Evolutionary conservation across 2,797 vertebrate species (phyloP).

Genomic region (Microctenopoma lineatum): DNA sequence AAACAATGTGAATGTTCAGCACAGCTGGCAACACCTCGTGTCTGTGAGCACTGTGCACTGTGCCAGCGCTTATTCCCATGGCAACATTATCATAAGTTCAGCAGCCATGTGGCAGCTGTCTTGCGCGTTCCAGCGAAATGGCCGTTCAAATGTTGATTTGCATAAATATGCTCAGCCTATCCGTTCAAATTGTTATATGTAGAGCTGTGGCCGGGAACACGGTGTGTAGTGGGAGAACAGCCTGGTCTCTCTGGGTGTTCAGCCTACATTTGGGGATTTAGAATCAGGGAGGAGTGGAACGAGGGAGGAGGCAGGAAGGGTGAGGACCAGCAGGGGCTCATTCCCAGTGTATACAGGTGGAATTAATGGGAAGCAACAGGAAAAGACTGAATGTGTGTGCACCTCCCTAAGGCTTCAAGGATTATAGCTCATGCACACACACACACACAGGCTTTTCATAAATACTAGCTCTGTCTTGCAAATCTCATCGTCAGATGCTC

Average conservation of each 20-base stretch:
- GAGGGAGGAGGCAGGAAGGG: constrained; percentile 67
- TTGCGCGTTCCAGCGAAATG: constrained; percentile 54
- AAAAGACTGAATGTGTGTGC: constrained; percentile 68
- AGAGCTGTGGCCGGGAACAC: constrained; percentile 49
- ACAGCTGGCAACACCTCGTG: constrained; percentile 61
- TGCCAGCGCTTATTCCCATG: constrained; percentile 63
- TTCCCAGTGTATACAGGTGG: constrained; percentile 80
- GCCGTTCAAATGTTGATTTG: constrained; percentile 68
- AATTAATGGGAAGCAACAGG: constrained; percentile 79
- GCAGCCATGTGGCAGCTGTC: constrained; percentile 62
- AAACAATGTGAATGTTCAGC: constrained; percentile 34
- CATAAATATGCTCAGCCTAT: constrained; percentile 60
- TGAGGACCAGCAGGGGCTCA: constrained; percentile 69
- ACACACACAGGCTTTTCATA: constrained; percentile 41
- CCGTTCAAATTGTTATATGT: constrained; percentile 54
- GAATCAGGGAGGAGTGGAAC: constrained; percentile 50
- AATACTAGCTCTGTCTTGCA: constrained; percentile 24
- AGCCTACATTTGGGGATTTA: constrained; percentile 68
- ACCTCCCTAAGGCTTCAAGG: constrained; percentile 67
- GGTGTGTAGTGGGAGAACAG: constrained; percentile 37
- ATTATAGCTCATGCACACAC: constrained; percentile 62
- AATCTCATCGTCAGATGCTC: not conserved
- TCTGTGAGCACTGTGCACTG: constrained; percentile 9
- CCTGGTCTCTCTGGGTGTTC: constrained; percentile 60
- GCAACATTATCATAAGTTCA: constrained; percentile 68